phyloP scores from a whole-genome alignment of 2,888 invertebrate species.

The Meandrusa payeni region DNA sequence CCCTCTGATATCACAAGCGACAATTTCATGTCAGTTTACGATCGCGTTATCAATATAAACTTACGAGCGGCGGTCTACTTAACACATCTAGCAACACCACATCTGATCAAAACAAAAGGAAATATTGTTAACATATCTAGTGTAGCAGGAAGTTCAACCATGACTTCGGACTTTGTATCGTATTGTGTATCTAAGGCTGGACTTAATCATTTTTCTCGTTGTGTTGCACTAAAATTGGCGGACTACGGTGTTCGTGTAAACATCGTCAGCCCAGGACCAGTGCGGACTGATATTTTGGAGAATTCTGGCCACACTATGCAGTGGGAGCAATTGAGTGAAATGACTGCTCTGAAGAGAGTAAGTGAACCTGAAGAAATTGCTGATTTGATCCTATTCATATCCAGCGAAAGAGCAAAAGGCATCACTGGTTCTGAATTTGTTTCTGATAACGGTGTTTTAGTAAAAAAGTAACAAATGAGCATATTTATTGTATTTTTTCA shows the following conservation, averaged over 20 bases:
- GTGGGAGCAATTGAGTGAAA: conserved; percentile 77
- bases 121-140: conserved; percentile 94
- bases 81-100: conserved; percentile 35
- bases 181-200: conserved; percentile 88
- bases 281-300: too few relatives aligned
- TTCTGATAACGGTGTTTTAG: conserved; percentile 35
- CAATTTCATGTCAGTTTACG: conserved; percentile 34
- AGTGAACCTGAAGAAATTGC: conserved; percentile 40
- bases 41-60: conserved; percentile 35
- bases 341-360: conserved; percentile 32
- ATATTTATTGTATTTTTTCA: too few relatives aligned
- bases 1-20: conserved; percentile 28
- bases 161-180: conserved; percentile 73
- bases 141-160: conserved; percentile 53
- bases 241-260: conserved; percentile 82
- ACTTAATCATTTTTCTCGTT: conserved; percentile 86
- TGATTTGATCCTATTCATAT: conserved; percentile 37
- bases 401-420: conserved; percentile 39
- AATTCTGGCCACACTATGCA: too few relatives aligned
- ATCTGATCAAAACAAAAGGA: conserved; percentile 49
- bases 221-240: conserved; percentile 83
- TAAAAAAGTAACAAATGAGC: too few relatives aligned
- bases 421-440: conserved; percentile 39
- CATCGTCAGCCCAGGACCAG: conserved; percentile 86
- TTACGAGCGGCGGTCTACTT: conserved; percentile 34